Conservation (phyloP, 1,140 invertebrate genomes). For the Nixonia krombeini region DNA sequence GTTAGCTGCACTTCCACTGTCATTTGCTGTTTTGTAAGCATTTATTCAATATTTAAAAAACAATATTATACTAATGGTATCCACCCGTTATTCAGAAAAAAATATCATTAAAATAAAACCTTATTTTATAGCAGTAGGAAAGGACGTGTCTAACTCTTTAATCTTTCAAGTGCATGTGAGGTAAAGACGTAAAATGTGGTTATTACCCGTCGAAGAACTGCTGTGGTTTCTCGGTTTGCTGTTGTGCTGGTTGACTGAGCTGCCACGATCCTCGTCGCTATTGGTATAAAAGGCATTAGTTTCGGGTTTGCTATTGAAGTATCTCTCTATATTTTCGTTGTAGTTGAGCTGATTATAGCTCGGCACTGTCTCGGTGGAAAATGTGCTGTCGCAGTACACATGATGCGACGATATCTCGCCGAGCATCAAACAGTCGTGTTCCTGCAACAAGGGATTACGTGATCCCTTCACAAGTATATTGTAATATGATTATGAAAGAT, state of each 20-base stretch:
- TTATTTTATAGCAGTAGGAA: too few species aligned
- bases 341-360: slow-evolving; percentile 91
- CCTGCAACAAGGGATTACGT: slow-evolving; percentile 75
- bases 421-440: slow-evolving; percentile 85
- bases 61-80: neutral
- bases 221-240: too few species aligned
- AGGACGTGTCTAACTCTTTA: too few species aligned
- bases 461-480: slow-evolving; percentile 67
- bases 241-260: too few species aligned
- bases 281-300: slow-evolving; percentile 69
- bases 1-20: slow-evolving; percentile 74
- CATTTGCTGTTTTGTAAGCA: slow-evolving; percentile 53
- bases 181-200: neutral
- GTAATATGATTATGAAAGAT: slow-evolving; percentile 55
- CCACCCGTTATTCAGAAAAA: neutral
- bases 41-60: neutral
- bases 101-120: too few species aligned
- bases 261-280: slow-evolving; percentile 53
- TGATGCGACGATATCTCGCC: slow-evolving; percentile 90
- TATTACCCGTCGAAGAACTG: slow-evolving; percentile 38
- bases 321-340: slow-evolving; percentile 87
- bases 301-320: slow-evolving; percentile 86
- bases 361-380: slow-evolving; percentile 84
- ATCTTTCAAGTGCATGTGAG: neutral
- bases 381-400: slow-evolving; percentile 84